Evolutionary conservation across 1,140 invertebrate genomes (phyloP).

Genomic region (Drosophila malerkotliana): DNA sequence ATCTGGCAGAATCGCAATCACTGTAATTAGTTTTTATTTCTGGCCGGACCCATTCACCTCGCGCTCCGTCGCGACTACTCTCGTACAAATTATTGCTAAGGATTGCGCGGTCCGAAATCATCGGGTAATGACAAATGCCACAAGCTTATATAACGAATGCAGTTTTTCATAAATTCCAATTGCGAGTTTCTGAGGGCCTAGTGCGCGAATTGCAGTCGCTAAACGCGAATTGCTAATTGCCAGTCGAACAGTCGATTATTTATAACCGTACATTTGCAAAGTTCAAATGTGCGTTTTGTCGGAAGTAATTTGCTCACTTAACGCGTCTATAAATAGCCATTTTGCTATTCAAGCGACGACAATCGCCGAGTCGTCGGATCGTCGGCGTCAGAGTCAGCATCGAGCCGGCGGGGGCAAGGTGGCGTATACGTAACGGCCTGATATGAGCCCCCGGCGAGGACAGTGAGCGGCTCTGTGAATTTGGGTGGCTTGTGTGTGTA

Average conservation of each 20-base stretch:
- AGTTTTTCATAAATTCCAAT: slow-evolving; percentile 27
- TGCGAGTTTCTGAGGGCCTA: slow-evolving; percentile 8
- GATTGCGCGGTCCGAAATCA: slow-evolving; percentile 22
- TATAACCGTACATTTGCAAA: slow-evolving; percentile 61
- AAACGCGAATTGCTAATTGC: slow-evolving; percentile 7
- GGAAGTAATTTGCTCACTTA: slow-evolving; percentile 70
- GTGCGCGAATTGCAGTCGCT: slow-evolving; percentile 37
- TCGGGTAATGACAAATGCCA: slow-evolving; percentile 53
- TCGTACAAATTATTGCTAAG: slow-evolving; percentile 41
- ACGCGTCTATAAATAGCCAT: slow-evolving; percentile 61
- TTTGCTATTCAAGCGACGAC: slow-evolving; percentile 19
- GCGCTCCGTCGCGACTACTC: slow-evolving; percentile 40
- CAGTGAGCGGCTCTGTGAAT: slow-evolving; percentile 1
- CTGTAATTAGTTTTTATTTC: slow-evolving; percentile 69
- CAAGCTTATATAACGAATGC: slow-evolving; percentile 24
- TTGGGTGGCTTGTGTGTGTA: slow-evolving; percentile 12
- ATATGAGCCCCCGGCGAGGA: slow-evolving; percentile 34
- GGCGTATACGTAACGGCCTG: slow-evolving; percentile 69
- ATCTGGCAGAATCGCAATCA: slow-evolving; percentile 25
- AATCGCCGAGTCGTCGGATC: slow-evolving; percentile 23
- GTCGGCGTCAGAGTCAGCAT: slow-evolving; percentile 12
- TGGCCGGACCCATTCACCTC: slow-evolving; percentile 62
- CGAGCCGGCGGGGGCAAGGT: slow-evolving; percentile 31
- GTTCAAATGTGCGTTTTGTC: slow-evolving; percentile 74
- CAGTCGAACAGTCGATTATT: slow-evolving; percentile 60